Evolutionary conservation across 2,888 invertebrate species (phyloP), one percentile per base, ranked within the genome.

Genomic region (Dasysyrphus tricinctus): DNA sequence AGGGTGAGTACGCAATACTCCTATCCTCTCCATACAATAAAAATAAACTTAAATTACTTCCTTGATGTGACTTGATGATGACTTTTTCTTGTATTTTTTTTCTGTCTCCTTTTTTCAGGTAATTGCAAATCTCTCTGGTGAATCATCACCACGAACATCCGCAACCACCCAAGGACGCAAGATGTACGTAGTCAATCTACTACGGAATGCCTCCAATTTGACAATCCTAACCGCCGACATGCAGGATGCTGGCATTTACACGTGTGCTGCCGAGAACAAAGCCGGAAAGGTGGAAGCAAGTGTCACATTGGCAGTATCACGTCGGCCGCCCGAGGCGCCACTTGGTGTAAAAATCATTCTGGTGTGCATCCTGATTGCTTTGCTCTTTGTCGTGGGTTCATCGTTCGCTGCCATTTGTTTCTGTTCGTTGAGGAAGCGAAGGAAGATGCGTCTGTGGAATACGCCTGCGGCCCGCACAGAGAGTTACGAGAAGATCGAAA

Each of bases 401-500:
- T 95, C 95, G 91, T 93, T 95, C 90, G 93, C 95, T 89, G 94
- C 95, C 88, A 92, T 96, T 87, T 96, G 95, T 91, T 94, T 95
- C 89, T 94, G 94, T 88, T 93, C 94, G 24, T 90, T 94, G 76
- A 94, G 95, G 88, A 89, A 91, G 19, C 95, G 95, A 90, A 94
- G 95, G 89, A 94, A 95, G 91, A 93, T 94, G 91, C 94, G 94
- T 24, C 88, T 92, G 69, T 92, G 92, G 92, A 92, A 91, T 88
- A 92, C 92, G 14, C 93, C 92, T 32, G 91, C 93, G 24, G 92
- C 93, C 12, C 92, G 94, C 84, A 91, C 93, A 88, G 96, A 96
- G 89, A 96, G 95, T 92, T 96, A 96, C 90, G 96, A 96, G 91
- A 96, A 96, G 93, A 96, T 96, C 88, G 96, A 96, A 91, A 94